These are phyloP conservation scores for Dendrocincla tyrannina DNA, from an alignment of 2,797 vertebrate genomes.

Conservation along the genomic window DNA sequence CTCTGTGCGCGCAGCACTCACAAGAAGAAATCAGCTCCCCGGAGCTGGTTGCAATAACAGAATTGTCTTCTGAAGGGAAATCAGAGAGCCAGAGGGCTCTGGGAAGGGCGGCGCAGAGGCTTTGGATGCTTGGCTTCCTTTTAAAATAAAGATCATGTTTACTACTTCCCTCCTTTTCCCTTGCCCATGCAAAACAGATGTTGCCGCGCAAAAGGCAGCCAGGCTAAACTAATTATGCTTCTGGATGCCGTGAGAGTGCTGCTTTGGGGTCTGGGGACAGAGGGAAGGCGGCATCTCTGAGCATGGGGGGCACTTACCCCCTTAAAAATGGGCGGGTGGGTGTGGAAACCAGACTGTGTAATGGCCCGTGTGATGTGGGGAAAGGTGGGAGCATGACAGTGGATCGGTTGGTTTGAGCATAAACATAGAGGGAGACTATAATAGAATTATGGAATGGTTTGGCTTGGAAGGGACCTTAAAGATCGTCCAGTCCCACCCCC, in stretches of 20 bases:
- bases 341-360: background rate
- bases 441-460: background rate
- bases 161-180: background rate
- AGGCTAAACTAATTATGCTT: rapidly evolving
- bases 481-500: too few species aligned
- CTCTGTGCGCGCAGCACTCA: background rate
- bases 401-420: background rate
- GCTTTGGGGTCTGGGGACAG: background rate
- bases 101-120: background rate
- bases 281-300: background rate
- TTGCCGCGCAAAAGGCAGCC: background rate
- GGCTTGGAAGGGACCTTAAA: background rate
- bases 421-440: background rate
- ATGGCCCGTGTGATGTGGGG: rapidly evolving
- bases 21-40: slow-evolving; percentile 11
- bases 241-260: rapidly evolving
- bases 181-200: background rate
- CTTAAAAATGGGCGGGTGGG: background rate
- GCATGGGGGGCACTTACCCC: background rate
- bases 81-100: background rate
- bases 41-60: slow-evolving; percentile 5
- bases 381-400: background rate
- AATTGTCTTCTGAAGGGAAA: slow-evolving; percentile 12
- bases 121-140: slow-evolving; percentile 4
- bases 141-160: slow-evolving; percentile 24